Evolutionary conservation across 2,888 invertebrate species (phyloP), one percentile per base, ranked within the genome.

Genomic region (Scelioninae gen. 1): DNA sequence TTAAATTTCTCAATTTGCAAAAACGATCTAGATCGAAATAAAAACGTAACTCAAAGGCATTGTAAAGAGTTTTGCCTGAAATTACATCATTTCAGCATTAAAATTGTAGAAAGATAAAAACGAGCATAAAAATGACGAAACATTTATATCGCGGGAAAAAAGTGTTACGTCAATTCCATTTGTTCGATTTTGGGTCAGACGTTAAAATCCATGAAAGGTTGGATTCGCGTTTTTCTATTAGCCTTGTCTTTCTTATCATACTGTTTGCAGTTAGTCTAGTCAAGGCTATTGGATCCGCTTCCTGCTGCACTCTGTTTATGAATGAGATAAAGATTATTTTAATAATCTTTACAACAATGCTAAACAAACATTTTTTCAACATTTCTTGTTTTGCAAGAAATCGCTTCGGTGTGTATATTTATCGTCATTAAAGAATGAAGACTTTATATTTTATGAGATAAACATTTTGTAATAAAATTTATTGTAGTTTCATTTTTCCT

Each of bases 241-340:
- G 75, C 79, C 79, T 83, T 79, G 83, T 75, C 75, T 69, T 80
- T 80, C 82, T 78, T 78, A 79, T 83, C 75, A 47, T 32, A 53
- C 65, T 72, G 72, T 75, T 83, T 76, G 74, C 75, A 80, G 80
- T 76, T 71, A 76, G 63, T 75, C 66, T 76, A 83, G 76, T 69
- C 83, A 83, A 83, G 80, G 83, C 71, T 75, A 71, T 43, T 76
- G 63, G 49, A 56, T 76, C 63, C 63, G 69, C 83, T 83, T 83
- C 83, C 83, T 80, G 79, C 62, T 75, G 60, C 79, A 79, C 60
- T 76, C 60, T 47, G 68, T 66, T 83, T 74, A 72, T 76, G 72
- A 80, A 80, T 68, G 83, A 63, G 76, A 76, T 77, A 68, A 55
- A 72, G 58, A 66, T 72, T 81, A 76, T 76, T 81, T 75, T 43